Base-by-base conservation (phyloP, 2,797 vertebrate genomes). In the Aulostomus chinensis region DNA sequence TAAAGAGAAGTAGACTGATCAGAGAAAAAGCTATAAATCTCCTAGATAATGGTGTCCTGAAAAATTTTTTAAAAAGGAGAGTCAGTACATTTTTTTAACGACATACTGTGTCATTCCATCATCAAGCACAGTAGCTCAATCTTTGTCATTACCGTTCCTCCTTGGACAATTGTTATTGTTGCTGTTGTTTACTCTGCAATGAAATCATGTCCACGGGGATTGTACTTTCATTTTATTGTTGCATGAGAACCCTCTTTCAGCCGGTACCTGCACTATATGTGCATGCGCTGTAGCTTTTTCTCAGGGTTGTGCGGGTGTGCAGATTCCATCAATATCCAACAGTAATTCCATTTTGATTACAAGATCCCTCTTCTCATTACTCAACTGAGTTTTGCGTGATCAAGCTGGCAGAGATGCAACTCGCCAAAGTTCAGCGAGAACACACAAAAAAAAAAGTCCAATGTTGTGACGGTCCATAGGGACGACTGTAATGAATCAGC, bases 261-360 rank as follows among this genome's bases (percentile, higher is more conserved):
- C 24, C n/a, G 39, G 11, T 43, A 12, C n/a, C n/a, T n/a, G n/a
- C n/a, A n/a, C n/a, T n/a, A n/a, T n/a, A n/a, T 28, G 16, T 68
- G 30, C 32, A 17, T 15, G 26, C 17, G 15, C 1, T 7, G 12
- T n/a, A 26, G 39, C 31, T 16, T 4, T 4, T 22, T n/a, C 32
- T 22, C 20, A 6, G 33, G 64, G 52, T 47, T n/a, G 0, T 58
- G 66, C 33, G 51, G 42, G 41, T 31, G 38, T 36, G 42, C 0
- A 1, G 51, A 63, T 69, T 68, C 60, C 66, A 49, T 69, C 64
- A 62, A 56, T 71, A 76, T 77, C 35, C 31, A 61, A 20, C 26
- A 14, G 43, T 82, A 80, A 85, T 83, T 74, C 64, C 62, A 76
- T 76, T 84, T 83, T 85, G 70, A 83, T 83, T 74, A 68, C 60